A percentile compares a stretch with the other conserved stretches of the same genome.
Conservation (phyloP, 2,888 invertebrate species). For the Eledona agricola region DNA sequence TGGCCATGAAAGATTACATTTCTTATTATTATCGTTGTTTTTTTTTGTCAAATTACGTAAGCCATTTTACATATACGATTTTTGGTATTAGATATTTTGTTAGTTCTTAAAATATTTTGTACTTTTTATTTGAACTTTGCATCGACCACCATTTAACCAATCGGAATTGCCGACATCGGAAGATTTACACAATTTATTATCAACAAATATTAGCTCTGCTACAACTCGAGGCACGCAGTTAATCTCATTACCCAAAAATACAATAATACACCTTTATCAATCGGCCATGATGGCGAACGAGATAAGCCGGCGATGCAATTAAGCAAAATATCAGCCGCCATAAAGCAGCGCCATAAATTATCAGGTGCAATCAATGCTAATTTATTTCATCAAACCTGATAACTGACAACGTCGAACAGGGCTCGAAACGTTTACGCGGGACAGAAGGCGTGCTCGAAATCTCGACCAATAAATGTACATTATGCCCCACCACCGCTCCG, state of each 20-base stretch:
- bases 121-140: not conserved
- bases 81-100: constrained; percentile 52
- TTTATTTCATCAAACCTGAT: constrained; percentile 31
- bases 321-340: too few species aligned
- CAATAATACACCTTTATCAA: too few species aligned
- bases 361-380: constrained; percentile 23
- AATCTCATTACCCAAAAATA: too few species aligned
- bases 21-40: too few species aligned
- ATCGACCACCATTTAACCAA: not conserved
- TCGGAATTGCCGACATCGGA: too few species aligned
- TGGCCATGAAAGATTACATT: too few species aligned
- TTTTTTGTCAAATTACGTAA: not conserved
- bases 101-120: constrained; percentile 29
- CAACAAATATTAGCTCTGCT: too few species aligned
- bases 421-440: constrained; percentile 50
- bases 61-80: constrained; percentile 39
- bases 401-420: constrained; percentile 40
- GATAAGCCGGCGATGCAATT: too few species aligned
- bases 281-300: too few species aligned
- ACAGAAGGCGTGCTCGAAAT: constrained; percentile 46
- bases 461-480: constrained; percentile 50
- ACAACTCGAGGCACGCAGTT: too few species aligned
- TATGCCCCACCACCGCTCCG: constrained; percentile 47
- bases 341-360: too few species aligned
- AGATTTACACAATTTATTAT: too few species aligned